Base-by-base conservation (phyloP, 2,888 invertebrate genomes). In the Pristionchus entomophagus region DNA sequence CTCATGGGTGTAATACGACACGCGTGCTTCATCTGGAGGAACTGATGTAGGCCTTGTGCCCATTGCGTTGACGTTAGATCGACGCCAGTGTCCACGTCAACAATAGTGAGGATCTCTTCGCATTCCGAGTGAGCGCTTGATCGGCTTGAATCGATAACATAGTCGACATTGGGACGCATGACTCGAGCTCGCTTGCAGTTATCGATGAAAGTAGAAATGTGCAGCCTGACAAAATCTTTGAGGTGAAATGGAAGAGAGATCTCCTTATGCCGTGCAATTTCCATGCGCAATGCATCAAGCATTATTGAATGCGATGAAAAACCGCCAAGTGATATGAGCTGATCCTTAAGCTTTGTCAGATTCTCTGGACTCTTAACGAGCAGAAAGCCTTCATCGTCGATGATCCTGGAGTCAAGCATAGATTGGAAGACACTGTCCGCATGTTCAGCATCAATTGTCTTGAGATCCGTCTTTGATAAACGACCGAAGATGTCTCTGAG, bases 61-160 rank as follows among this genome's bases (percentile, higher is more conserved):
- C 94, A 94, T 78, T 94, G 93, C 3, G 93, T 93, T 38, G 92
- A 93, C 14, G 87, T 87, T 86, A 92, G 90, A 86, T 94, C 94
- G 0, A 93, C 92, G 10, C 94, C 94, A 0, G 94, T 94, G 29
- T 53, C 78, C 0, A 56, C 35, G 49, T 89, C 89, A 17, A 87
- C 38, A 38, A 89, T 88, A 0, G 80, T 86, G 29, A 89, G 56
- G 22, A 19, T 29, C 29, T 0, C 32, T 32, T 78, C 73, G 4
- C 78, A 53, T n/a, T n/a, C n/a, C 45, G 56, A 0, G 85, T 53
- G n/a, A 77, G 73, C 0, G 81, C 22, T 14, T 0, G 41, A 17
- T 22, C 32, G 51, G 38, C 87, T 86, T 1, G 69, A n/a, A 65
- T 87, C 87, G 0, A 89, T 69, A 0, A 88, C 88, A 78, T 89